phyloP scores from a whole-genome alignment of 2,113 vertebrate species.

The Edolisoma coerulescens region DNA sequence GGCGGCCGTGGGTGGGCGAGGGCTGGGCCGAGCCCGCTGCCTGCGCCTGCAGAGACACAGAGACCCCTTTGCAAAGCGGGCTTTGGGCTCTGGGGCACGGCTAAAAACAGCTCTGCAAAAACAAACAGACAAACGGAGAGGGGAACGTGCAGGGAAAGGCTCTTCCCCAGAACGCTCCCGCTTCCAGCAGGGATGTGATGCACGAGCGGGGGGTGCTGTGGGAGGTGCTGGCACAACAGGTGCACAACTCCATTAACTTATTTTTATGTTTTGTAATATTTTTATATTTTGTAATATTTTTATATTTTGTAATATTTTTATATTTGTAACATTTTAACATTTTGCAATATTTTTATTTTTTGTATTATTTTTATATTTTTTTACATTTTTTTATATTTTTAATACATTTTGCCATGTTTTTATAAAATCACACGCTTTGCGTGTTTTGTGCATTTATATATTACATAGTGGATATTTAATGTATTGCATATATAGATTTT shows the following conservation, averaged over 20 bases:
- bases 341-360: neutral
- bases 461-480: neutral
- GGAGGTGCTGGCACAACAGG: neutral
- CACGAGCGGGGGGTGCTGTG: rapidly evolving
- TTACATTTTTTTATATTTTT: neutral
- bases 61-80: neutral
- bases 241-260: neutral
- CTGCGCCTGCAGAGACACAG: constrained; percentile 75
- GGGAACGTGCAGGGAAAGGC: neutral
- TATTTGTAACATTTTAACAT: too few relatives aligned
- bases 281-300: too few relatives aligned
- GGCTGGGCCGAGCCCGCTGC: constrained; percentile 86
- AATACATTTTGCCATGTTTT: neutral
- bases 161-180: neutral
- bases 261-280: too few relatives aligned
- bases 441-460: neutral
- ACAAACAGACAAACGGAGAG: neutral
- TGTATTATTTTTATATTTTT: neutral
- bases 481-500: too few relatives aligned
- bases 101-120: neutral
- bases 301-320: neutral
- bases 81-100: neutral
- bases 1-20: constrained; percentile 85
- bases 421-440: neutral
- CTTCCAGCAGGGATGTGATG: neutral